These are phyloP conservation scores for Craterocephalus amniculus DNA, from an alignment of 2,797 vertebrate genomes.

Conservation along the genomic window DNA sequence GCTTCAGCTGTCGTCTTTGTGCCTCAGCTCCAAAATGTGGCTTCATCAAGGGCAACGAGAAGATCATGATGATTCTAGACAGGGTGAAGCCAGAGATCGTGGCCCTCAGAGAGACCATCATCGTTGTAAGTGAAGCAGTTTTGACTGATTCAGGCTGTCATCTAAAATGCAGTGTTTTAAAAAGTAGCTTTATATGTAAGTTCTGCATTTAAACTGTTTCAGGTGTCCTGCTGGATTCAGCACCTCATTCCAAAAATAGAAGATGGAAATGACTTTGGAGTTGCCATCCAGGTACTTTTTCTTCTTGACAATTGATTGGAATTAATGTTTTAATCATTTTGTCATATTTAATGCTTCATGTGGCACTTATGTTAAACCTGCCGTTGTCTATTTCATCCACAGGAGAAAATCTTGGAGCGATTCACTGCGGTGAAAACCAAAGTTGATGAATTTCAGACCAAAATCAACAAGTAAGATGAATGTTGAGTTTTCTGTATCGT, in stretches of 20 bases:
- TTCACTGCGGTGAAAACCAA: constrained; percentile 89
- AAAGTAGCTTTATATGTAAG: not conserved
- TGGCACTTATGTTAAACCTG: fast-evolving
- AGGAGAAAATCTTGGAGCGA: constrained; percentile 93
- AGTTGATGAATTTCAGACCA: constrained; percentile 88
- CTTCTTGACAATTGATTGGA: fast-evolving
- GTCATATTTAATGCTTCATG: not conserved
- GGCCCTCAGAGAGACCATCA: constrained; percentile 86
- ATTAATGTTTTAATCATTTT: not conserved
- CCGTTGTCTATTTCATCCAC: not conserved
- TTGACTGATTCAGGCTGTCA: not conserved
- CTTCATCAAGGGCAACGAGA: constrained; percentile 88
- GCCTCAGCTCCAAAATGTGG: constrained; percentile 88
- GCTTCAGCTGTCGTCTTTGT: not conserved
- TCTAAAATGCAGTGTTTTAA: not conserved
- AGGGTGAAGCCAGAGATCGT: constrained; percentile 89
- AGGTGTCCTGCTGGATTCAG: constrained; percentile 88
- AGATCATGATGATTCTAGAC: constrained; percentile 79
- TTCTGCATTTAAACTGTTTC: not conserved
- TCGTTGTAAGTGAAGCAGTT: constrained; percentile 78
- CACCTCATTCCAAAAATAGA: constrained; percentile 92
- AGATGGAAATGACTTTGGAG: constrained; percentile 94
- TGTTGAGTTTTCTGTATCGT: not conserved
- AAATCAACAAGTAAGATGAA: constrained; percentile 87
- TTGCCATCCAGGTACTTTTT: constrained; percentile 88